Evolutionary conservation across 2,113 vertebrate genomes (phyloP), one percentile per base, ranked within the genome.

Genomic region (Oriolus oriolus): DNA sequence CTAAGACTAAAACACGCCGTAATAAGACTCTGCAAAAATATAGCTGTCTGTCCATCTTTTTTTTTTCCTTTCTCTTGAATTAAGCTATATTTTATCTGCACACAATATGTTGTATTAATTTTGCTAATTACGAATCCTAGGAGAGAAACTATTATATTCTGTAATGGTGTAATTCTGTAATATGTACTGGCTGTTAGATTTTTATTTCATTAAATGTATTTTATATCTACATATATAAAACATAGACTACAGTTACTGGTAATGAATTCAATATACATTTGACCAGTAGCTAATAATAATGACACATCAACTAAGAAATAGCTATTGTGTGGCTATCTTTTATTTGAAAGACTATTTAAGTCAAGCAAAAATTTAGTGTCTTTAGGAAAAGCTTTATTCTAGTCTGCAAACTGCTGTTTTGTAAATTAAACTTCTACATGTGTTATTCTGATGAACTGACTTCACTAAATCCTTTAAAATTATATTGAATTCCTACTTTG

Each of bases 401-500:
- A 90, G 57, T 52, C 76, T 45, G 7, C 12, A 93, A 74, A 89
- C 12, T 42, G 37, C 80, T 94, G n/a, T 76, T 96, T 96, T 89
- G 56, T 56, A 96, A 97, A 93, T 91, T 80, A 95, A 94, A 94
- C 33, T 90, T 88, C 78, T 84, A 74, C 16, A 85, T 84, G 12
- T 81, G 74, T 91, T 95, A 93, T 61, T 76, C 81, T 96, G 75
- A 80, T 79, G 61, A 96, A 93, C 37, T 56, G 54, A 56, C 16
- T 92, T 87, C 47, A 47, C 13, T n/a, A 79, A 87, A 83, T 71
- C 83, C 35, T 93, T 93, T 77, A 93, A 97, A 82, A 97, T 53
- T 10, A 70, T 73, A 66, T 42, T 95, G 37, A 77, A 80, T 92
- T 89, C 23, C 73, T 95, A 53, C 93, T 96, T 94, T 83, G 33